phyloP scores from a whole-genome alignment of 2,888 invertebrate genomes.

The Lathronympha strigana region DNA sequence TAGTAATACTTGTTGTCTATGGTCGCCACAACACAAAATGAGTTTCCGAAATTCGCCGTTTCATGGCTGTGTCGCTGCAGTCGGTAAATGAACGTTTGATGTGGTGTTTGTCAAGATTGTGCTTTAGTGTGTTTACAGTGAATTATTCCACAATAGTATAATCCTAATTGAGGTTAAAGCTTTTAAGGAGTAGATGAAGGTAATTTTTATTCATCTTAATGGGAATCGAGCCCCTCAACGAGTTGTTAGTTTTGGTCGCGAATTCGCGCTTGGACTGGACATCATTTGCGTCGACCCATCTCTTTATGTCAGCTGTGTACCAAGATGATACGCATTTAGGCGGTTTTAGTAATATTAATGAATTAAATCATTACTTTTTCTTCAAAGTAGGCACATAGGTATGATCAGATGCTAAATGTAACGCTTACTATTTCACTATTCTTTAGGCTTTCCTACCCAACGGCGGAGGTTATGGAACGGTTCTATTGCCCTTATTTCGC shows the following conservation, averaged over 20 bases:
- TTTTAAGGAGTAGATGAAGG: conserved; percentile 88
- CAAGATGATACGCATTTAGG: conserved; percentile 81
- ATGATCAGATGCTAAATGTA: conserved; percentile 50
- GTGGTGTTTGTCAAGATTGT: conserved; percentile 87
- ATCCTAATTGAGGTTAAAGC: conserved; percentile 77
- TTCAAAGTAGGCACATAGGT: conserved; percentile 53
- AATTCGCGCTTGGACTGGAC: conserved; percentile 73
- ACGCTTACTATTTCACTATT: conserved; percentile 62
- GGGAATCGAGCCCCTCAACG: conserved; percentile 51
- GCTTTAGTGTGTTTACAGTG: conserved; percentile 87
- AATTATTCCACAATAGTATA: conserved; percentile 73
- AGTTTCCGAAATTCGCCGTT: conserved; percentile 70
- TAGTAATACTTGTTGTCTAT: conserved; percentile 54
- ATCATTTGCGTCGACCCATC: conserved; percentile 72
- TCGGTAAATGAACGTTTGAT: conserved; percentile 87
- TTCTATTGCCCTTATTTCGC: conserved; percentile 71
- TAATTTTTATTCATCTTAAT: conserved; percentile 58
- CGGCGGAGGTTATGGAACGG: conserved; percentile 81
- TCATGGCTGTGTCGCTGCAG: conserved; percentile 81
- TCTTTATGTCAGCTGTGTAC: conserved; percentile 83
- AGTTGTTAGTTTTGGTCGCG: conserved; percentile 50
- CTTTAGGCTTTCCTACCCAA: conserved; percentile 72
- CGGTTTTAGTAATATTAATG: conserved; percentile 68
- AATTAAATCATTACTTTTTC: conserved; percentile 73
- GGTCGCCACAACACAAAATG: conserved; percentile 60